These are phyloP conservation scores for Zaprionus inermis DNA, from an alignment of 1,140 invertebrate species.

Conservation along the genomic window DNA sequence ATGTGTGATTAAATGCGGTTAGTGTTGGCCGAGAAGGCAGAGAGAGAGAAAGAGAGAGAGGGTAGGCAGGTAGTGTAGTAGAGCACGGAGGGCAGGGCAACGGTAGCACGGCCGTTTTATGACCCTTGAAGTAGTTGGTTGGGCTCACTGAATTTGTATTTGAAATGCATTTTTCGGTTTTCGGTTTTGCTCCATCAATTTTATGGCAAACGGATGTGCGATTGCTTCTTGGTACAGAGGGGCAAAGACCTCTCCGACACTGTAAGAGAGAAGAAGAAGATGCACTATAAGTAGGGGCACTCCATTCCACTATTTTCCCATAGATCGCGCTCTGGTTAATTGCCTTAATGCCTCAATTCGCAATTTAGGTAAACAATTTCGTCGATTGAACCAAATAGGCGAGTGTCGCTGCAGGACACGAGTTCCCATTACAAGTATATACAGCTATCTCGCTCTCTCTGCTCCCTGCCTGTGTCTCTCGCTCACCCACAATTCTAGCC, in stretches of 20 bases:
- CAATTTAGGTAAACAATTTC: constrained; percentile 61
- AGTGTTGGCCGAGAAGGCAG: constrained; percentile 4
- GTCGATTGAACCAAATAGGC: constrained; percentile 55
- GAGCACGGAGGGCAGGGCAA: constrained; percentile 9
- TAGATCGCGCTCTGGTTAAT: constrained; percentile 38
- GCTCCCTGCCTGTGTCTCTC: background rate
- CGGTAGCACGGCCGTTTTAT: constrained; percentile 39
- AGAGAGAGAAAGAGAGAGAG: background rate
- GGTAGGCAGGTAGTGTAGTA: background rate
- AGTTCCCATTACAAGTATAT: constrained; percentile 47
- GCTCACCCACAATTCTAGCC: constrained; percentile 38
- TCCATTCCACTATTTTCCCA: constrained; percentile 50
- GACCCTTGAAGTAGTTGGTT: constrained; percentile 42
- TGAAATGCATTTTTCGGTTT: constrained; percentile 51
- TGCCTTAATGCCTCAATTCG: constrained; percentile 39
- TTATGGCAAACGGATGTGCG: constrained; percentile 77
- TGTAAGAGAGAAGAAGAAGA: background rate
- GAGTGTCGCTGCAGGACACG: constrained; percentile 56
- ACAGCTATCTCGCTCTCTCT: constrained; percentile 17
- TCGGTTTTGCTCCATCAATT: constrained; percentile 74
- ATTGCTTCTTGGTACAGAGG: constrained; percentile 50
- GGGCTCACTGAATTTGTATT: constrained; percentile 54
- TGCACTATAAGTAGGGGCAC: background rate
- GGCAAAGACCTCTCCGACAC: constrained; percentile 16
- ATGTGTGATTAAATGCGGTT: constrained; percentile 79